Evolutionary conservation across 2,888 invertebrate species (phyloP).

Genomic region (Agriopis aurantiaria): DNA sequence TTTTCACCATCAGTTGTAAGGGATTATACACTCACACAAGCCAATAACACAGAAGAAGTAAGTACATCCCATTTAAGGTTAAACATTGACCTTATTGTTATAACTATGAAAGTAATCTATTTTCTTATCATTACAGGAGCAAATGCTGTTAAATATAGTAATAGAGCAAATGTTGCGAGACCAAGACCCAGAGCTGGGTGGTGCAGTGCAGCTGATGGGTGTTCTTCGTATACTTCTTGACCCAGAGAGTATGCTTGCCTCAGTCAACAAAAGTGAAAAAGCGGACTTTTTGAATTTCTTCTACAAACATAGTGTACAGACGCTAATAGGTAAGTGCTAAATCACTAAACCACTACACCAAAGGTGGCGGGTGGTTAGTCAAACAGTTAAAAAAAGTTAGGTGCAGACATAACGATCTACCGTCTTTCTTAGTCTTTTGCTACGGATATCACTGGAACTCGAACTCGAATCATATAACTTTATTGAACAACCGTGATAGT

Average conservation of each 20-base stretch:
- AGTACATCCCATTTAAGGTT: constrained; percentile 39
- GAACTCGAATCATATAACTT: no score
- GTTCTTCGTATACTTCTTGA: constrained; percentile 97
- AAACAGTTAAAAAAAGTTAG: no score
- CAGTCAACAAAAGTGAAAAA: constrained; percentile 97
- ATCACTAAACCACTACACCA: no score
- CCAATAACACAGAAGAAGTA: constrained; percentile 95
- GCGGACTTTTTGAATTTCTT: constrained; percentile 99
- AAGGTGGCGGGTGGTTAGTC: no score
- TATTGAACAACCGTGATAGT: no score
- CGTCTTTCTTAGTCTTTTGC: no score
- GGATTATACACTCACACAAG: constrained; percentile 98
- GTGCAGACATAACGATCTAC: no score
- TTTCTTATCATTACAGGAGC: constrained; percentile 89
- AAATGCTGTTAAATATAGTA: constrained; percentile 97
- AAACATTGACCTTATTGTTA: constrained; percentile 34
- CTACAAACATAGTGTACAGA: constrained; percentile 99
- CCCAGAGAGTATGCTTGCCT: constrained; percentile 98
- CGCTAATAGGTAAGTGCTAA: constrained; percentile 91
- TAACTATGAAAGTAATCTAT: constrained; percentile 30
- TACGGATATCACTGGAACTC: no score
- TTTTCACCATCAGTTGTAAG: constrained; percentile 98
- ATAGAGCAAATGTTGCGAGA: constrained; percentile 99
- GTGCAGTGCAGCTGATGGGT: constrained; percentile 98
- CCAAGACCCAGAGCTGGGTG: constrained; percentile 98